Evolutionary conservation across 2,888 invertebrate species (phyloP).

Genomic region (Drosophila anomalata): DNA sequence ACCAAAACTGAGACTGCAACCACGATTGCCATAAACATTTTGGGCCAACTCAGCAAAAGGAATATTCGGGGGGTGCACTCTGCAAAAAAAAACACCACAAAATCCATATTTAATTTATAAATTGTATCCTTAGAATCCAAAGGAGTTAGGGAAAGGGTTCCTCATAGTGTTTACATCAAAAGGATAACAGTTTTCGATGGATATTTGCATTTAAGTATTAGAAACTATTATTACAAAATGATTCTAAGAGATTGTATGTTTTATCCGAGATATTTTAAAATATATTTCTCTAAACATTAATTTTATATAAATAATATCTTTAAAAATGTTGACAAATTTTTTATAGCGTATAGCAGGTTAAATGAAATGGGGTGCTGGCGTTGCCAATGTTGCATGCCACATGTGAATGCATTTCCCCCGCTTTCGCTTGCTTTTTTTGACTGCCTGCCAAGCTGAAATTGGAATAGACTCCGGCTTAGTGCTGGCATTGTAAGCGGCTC

Average conservation of each 20-base stretch:
- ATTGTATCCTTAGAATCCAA: neutral
- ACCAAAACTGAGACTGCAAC: slow-evolving; percentile 25
- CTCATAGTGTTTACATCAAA: neutral
- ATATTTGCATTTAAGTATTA: neutral
- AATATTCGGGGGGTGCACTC: slow-evolving; percentile 16
- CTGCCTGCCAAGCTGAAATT: slow-evolving; percentile 65
- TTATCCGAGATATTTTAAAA: neutral
- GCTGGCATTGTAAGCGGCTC: slow-evolving; percentile 69
- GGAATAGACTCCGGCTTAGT: slow-evolving; percentile 62
- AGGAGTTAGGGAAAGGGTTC: neutral
- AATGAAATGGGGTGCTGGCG: slow-evolving; percentile 39
- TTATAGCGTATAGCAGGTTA: slow-evolving; percentile 23
- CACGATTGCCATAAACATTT: slow-evolving; percentile 60
- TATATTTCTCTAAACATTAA: too few species aligned
- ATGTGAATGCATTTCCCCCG: slow-evolving; percentile 56
- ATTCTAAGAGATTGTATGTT: too few species aligned
- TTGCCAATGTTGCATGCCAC: slow-evolving; percentile 58
- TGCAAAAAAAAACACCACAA: slow-evolving; percentile 10
- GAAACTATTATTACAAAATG: neutral
- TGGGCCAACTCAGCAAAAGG: slow-evolving; percentile 45
- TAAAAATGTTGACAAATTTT: neutral
- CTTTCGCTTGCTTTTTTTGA: slow-evolving; percentile 45
- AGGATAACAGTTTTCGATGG: neutral
- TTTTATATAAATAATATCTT: too few species aligned
- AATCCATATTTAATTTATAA: slow-evolving; percentile 26